These are phyloP conservation scores for Lasiurus borealis DNA, from an alignment of 2,113 vertebrate species.

Conservation along the genomic window DNA sequence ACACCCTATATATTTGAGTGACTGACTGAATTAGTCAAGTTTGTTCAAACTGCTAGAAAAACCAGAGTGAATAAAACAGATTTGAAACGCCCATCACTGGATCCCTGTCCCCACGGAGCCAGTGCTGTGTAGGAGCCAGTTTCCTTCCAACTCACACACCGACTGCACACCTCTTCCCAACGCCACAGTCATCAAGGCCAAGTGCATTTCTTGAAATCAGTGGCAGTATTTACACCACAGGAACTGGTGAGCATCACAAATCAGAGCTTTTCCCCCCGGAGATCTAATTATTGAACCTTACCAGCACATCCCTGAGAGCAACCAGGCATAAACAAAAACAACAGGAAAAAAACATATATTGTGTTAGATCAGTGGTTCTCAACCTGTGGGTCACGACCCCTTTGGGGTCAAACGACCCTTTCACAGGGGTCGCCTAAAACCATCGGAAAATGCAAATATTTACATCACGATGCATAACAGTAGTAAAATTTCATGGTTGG, in stretches of 20 bases:
- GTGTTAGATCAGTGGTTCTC: too few relatives aligned
- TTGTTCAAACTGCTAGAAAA: background rate
- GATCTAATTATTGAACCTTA: background rate
- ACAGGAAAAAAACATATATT: background rate
- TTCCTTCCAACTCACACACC: background rate
- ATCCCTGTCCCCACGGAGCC: background rate
- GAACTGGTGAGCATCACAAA: background rate
- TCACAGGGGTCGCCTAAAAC: too few relatives aligned
- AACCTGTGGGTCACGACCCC: too few relatives aligned
- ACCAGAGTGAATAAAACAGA: background rate
- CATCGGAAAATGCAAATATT: too few relatives aligned
- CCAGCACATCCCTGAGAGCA: background rate
- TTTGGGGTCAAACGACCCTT: too few relatives aligned
- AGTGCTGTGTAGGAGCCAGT: background rate
- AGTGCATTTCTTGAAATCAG: background rate
- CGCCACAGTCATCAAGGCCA: background rate
- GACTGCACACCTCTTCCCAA: background rate
- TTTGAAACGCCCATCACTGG: rapidly evolving
- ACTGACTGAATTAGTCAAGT: background rate
- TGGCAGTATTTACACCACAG: background rate
- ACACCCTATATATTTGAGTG: background rate
- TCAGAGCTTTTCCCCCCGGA: background rate
- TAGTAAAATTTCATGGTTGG: too few relatives aligned
- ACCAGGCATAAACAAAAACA: background rate
- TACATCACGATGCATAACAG: too few relatives aligned